A percentile compares a stretch with the other conserved stretches of the same genome.
Evolutionary conservation across 1,140 invertebrate species (phyloP).

Genomic region (Drosophila pandora): DNA sequence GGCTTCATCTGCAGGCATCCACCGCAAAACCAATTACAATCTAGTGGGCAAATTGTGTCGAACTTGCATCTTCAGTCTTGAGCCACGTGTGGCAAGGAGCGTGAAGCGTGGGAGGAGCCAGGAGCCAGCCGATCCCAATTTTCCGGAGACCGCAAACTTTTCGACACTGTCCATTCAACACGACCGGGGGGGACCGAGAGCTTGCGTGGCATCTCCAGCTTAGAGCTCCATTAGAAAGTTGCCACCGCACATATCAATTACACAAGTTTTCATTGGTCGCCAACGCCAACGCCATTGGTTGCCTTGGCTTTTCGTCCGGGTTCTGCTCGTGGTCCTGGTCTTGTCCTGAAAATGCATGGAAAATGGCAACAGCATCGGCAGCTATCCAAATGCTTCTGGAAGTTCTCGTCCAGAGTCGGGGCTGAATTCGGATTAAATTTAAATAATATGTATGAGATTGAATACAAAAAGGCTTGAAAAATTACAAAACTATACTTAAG

Average conservation of each 20-base stretch:
- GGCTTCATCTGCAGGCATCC: slow-evolving; percentile 37
- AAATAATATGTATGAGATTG: slow-evolving; percentile 4
- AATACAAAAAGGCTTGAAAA: too few relatives aligned
- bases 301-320: slow-evolving; percentile 14
- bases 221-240: slow-evolving; percentile 68
- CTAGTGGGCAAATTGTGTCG: slow-evolving; percentile 33
- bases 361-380: slow-evolving; percentile 54
- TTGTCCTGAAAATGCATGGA: slow-evolving; percentile 57
- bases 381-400: slow-evolving; percentile 7
- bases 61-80: slow-evolving; percentile 24
- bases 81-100: slow-evolving; percentile 23
- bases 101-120: neutral
- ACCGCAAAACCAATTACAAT: slow-evolving; percentile 57
- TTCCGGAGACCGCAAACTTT: slow-evolving; percentile 50
- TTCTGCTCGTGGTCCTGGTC: neutral
- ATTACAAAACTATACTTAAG: too few relatives aligned
- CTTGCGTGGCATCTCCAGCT: slow-evolving; percentile 2
- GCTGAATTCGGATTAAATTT: slow-evolving; percentile 36
- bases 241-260: slow-evolving; percentile 75
- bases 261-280: slow-evolving; percentile 62
- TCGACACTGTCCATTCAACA: slow-evolving; percentile 41
- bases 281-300: slow-evolving; percentile 10
- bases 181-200: neutral
- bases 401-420: slow-evolving; percentile 12
- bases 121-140: slow-evolving; percentile 17